Evolutionary conservation across 2,797 vertebrate species (phyloP), one percentile per base, ranked within the genome.

Genomic region (Amphiprion clarkii): DNA sequence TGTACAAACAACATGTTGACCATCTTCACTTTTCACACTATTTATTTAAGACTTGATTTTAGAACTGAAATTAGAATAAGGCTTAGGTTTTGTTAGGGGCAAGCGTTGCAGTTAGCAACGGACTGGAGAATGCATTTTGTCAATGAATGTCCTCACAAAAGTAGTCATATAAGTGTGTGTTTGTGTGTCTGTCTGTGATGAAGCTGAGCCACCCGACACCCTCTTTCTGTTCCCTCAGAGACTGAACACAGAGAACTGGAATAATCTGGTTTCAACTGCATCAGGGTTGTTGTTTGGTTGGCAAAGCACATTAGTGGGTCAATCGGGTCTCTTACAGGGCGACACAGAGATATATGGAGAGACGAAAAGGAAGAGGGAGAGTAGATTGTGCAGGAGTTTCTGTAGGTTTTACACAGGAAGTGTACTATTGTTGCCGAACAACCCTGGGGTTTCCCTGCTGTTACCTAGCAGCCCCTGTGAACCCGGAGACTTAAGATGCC

Each of bases 231-330:
- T 86, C 69, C 67, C 80, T 83, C 66, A 49, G 70, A 60, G 81
- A 74, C 76, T 68, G 58, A 72, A 85, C 84, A 85, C 86, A 85
- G 76, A 79, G 77, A 92, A 93, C 92, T 85, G 86, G 92, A 93
- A 91, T 85, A 82, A 89, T 92, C 92, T 90, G 90, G 91, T 91
- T 92, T 89, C 78, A 90, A 81, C 91, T 88, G 88, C 82, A 88
- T 82, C 69, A 53, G 69, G 71, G 87, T 88, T 91, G 90, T 86
- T 90, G 87, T 89, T 90, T 74, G 87, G 82, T 46, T 92, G 85
- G 88, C 85, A 83, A 78, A 76, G 73, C 80, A 61, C 85, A 74
- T 85, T 87, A 85, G 78, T 88, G 88, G 92, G 89, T 92, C 88
- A 85, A 58, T 79, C 65, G 21, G 74, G 67, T 89, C 76, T 76